These are phyloP conservation scores for Rhaphigaster nebulosa DNA, from an alignment of 2,888 invertebrate genomes.

Conservation along the genomic window DNA sequence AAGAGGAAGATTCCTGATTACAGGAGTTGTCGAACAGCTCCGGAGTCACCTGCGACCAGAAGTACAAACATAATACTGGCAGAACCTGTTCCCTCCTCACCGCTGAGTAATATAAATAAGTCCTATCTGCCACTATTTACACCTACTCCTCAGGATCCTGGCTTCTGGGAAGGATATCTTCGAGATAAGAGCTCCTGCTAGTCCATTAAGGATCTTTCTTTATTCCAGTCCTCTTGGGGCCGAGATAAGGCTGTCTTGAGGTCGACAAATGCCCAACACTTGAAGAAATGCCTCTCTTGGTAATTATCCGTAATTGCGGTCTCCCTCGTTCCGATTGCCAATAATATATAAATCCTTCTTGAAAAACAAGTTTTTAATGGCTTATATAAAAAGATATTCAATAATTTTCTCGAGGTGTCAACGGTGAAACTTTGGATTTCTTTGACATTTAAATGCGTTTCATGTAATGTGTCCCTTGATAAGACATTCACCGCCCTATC, in stretches of 20 bases:
- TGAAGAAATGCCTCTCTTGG: neutral
- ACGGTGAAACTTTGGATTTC: neutral
- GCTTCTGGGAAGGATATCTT: neutral
- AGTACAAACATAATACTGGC: neutral
- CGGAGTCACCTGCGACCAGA: neutral
- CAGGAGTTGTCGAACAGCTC: neutral
- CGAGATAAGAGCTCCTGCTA: neutral
- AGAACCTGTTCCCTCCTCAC: neutral
- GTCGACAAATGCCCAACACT: constrained; percentile 2
- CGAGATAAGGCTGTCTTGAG: neutral
- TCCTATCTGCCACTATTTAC: constrained; percentile 13
- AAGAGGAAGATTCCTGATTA: neutral
- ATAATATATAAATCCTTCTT: neutral
- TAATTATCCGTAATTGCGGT: neutral
- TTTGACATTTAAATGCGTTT: neutral
- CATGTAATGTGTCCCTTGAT: neutral
- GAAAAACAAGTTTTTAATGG: neutral
- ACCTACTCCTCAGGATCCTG: neutral
- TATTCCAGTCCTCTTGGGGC: neutral
- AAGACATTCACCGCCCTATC: neutral
- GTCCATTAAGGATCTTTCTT: constrained; percentile 7
- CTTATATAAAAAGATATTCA: neutral
- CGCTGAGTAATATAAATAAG: neutral
- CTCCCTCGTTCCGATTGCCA: neutral
- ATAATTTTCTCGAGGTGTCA: neutral